Evolutionary conservation across 1,140 invertebrate species (phyloP).

Genomic region (Euura saliciscinereae): DNA sequence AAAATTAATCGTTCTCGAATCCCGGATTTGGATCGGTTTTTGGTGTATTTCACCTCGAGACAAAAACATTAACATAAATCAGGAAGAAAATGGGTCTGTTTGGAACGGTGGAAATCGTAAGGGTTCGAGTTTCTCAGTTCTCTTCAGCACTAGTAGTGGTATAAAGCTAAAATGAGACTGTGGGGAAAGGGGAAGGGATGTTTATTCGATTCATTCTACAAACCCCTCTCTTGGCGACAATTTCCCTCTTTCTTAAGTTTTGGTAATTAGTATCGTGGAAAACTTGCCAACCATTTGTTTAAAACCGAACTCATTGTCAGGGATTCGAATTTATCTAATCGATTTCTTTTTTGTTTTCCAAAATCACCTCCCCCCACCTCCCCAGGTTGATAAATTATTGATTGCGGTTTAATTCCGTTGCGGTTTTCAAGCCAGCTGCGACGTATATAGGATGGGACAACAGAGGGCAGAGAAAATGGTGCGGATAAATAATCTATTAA

Average conservation of each 20-base stretch:
- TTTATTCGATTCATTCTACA: conserved; percentile 52
- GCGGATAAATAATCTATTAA: conserved; percentile 37
- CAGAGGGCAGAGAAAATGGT: not conserved
- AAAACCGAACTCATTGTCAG: conserved; percentile 11
- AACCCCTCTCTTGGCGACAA: conserved; percentile 25
- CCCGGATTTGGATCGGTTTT: conserved; percentile 53
- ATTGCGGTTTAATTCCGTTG: too few species aligned
- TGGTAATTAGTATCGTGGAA: conserved; percentile 46
- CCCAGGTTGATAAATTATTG: too few species aligned
- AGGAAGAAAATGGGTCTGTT: conserved; percentile 34
- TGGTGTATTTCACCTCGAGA: conserved; percentile 56
- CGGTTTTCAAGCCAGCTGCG: too few species aligned
- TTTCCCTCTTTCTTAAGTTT: conserved; percentile 21
- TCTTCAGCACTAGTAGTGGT: too few species aligned
- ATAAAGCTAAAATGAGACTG: too few species aligned
- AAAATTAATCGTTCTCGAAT: conserved; percentile 9
- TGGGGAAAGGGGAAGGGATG: conserved; percentile 37
- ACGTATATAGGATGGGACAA: not conserved
- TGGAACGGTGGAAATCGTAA: not conserved
- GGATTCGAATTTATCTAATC: too few species aligned
- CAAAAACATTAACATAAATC: conserved; percentile 63
- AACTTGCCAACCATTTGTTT: conserved; percentile 33
- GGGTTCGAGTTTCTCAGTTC: not conserved
- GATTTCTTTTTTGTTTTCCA: too few species aligned
- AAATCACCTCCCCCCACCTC: too few species aligned